Conservation (phyloP, 2,113 vertebrate genomes). For the Dissostichus mawsoni region DNA sequence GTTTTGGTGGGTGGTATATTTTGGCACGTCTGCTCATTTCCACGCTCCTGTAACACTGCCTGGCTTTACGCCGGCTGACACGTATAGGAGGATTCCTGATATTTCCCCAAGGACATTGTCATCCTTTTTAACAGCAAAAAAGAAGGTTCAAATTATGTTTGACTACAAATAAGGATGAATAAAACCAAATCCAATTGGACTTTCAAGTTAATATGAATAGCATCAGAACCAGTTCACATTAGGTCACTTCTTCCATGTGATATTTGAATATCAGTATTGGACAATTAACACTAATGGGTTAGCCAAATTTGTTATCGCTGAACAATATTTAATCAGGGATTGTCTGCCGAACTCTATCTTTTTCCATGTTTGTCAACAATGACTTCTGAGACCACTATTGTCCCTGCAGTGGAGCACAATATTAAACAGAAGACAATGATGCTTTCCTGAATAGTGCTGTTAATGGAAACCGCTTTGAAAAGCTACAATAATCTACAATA, state of each 20-base stretch:
- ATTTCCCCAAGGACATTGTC: not conserved
- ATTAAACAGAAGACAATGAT: not conserved
- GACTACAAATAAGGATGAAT: not conserved
- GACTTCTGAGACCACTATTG: not conserved
- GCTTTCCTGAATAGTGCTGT: not conserved
- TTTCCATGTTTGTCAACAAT: not conserved
- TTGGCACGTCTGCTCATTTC: conserved; percentile 2
- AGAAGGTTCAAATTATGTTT: not conserved
- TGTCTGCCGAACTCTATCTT: not conserved
- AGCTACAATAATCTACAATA: not conserved
- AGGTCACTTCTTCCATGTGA: not conserved
- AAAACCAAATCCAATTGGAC: not conserved
- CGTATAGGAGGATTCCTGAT: not conserved
- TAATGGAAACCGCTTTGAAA: not conserved
- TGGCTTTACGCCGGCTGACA: no score
- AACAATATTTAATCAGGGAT: not conserved
- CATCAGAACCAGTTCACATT: not conserved
- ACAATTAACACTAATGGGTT: not conserved
- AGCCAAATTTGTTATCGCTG: not conserved
- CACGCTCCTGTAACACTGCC: not conserved
- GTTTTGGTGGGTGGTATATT: not conserved
- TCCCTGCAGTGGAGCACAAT: not conserved
- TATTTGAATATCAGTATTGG: not conserved
- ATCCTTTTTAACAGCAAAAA: no score
- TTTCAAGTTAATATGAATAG: not conserved